Conservation (phyloP, 2,113 vertebrate species). For the Rattus rattus region DNA sequence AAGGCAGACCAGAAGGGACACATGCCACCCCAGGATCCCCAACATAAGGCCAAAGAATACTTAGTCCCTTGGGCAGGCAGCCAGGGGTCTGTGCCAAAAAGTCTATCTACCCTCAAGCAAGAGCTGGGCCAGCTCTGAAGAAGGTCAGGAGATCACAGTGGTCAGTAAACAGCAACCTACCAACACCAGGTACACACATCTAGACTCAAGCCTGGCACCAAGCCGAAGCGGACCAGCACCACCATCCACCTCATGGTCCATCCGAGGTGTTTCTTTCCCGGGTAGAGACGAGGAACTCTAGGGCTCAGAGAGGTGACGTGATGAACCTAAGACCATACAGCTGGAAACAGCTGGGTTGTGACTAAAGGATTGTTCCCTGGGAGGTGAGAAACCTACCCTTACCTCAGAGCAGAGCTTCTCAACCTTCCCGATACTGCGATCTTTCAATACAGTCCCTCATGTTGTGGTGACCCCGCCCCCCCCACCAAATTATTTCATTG, state of each 20-base stretch:
- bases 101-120: not conserved
- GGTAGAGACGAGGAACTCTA: not conserved
- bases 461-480: not conserved
- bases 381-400: not conserved
- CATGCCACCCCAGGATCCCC: not conserved
- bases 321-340: not conserved
- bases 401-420: not conserved
- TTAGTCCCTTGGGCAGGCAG: not conserved
- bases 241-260: accelerated
- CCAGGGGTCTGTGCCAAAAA: not conserved
- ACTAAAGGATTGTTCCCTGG: not conserved
- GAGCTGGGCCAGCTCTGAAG: not conserved
- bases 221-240: not conserved
- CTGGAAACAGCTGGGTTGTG: accelerated
- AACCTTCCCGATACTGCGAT: not conserved
- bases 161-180: not conserved
- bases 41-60: not conserved
- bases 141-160: not conserved
- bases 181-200: not conserved
- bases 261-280: not conserved
- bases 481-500: not conserved
- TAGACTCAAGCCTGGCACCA: not conserved
- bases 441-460: not conserved
- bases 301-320: not conserved
- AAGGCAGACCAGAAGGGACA: not conserved